Conservation (phyloP, 2,113 vertebrate species). For the Stigmatopora nigra region DNA sequence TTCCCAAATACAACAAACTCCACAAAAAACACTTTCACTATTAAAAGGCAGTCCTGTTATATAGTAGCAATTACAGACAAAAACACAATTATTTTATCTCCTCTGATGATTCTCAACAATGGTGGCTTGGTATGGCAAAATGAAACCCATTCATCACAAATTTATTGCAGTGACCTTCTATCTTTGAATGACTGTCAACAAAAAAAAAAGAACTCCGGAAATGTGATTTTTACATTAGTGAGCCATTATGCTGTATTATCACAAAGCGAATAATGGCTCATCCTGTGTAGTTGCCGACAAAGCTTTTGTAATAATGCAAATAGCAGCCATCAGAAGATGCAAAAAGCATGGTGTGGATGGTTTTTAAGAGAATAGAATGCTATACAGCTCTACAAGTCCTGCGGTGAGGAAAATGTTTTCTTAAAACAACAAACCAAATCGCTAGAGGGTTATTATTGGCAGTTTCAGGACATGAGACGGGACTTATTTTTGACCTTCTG, state of each 20-base stretch:
- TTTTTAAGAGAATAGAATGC: not conserved
- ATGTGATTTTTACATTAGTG: slow-evolving; percentile 6
- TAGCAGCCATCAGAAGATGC: not conserved
- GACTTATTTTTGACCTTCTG: not conserved
- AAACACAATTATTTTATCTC: not conserved
- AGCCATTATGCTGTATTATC: slow-evolving; percentile 14
- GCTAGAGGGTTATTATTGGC: not conserved
- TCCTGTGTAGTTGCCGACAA: not conserved
- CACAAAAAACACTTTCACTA: not conserved
- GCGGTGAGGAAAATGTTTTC: not conserved
- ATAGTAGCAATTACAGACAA: not conserved
- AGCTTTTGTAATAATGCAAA: slow-evolving; percentile 1
- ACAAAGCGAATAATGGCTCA: not conserved
- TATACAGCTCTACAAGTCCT: not conserved
- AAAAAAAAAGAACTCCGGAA: not conserved
- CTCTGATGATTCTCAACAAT: slow-evolving; percentile 5
- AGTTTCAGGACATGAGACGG: not conserved
- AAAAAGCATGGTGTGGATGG: not conserved
- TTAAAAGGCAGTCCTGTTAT: not conserved
- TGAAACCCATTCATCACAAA: slow-evolving; percentile 23
- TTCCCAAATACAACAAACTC: not conserved
- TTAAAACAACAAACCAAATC: not conserved
- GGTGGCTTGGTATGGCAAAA: slow-evolving; percentile 9
- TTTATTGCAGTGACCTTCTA: slow-evolving; percentile 19
- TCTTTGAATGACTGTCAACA: slow-evolving; percentile 17